These are phyloP conservation scores for Rallus limicola DNA, from an alignment of 2,113 vertebrate genomes.

Conservation along the genomic window DNA sequence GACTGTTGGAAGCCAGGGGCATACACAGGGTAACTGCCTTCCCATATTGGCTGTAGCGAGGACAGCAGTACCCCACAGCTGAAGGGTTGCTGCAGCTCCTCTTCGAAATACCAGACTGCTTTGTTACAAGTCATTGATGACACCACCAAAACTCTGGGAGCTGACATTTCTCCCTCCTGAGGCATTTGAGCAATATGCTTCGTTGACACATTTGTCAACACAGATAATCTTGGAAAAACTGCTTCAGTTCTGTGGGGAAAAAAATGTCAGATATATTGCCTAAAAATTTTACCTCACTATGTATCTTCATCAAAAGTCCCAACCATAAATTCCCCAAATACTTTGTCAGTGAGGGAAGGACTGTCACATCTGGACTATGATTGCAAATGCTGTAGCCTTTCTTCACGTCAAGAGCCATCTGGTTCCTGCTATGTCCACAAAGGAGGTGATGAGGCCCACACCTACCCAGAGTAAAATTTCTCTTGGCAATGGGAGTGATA, in stretches of 20 bases:
- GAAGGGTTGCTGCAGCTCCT: background rate
- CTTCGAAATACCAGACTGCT: background rate
- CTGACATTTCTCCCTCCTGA: background rate
- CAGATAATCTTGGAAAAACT: background rate
- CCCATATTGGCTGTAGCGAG: background rate
- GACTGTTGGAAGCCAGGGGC: background rate
- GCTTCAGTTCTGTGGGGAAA: background rate
- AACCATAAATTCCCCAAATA: background rate
- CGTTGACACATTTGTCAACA: fast-evolving
- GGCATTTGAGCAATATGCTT: background rate
- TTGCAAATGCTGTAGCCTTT: fast-evolving
- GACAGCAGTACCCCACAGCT: background rate
- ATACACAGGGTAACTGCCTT: background rate
- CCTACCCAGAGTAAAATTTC: background rate
- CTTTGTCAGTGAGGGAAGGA: background rate
- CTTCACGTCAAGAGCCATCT: background rate
- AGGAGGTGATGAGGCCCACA: background rate
- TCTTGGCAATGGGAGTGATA: background rate
- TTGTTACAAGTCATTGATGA: background rate
- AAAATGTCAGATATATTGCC: background rate
- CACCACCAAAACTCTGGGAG: background rate
- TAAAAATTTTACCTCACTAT: background rate
- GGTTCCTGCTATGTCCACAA: background rate
- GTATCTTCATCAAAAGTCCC: background rate
- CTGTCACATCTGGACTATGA: fast-evolving